Base-by-base conservation (phyloP, 2,888 invertebrate species). In the Apamea anceps region DNA sequence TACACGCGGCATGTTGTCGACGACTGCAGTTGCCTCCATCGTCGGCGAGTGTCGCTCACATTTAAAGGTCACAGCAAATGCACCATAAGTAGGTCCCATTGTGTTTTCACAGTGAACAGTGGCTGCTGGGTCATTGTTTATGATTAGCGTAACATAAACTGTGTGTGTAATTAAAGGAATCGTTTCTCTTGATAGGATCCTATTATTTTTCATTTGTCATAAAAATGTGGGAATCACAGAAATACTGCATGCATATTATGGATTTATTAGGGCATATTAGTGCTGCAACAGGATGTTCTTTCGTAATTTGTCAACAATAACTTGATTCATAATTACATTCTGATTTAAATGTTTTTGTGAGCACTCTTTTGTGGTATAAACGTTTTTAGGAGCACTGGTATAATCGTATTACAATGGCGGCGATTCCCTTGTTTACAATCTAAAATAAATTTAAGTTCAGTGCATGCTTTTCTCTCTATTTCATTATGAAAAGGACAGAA, bases 11-110 rank as follows among this genome's bases (percentile, higher is more conserved):
- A 57, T 57, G 25, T 54, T 57, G 10, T 25, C 25, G 25, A 10
- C 25, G 25, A 1, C 57, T 57, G 57, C 25, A n/a, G 25, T 57
- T 57, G 57, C 25, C 25, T 57, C 57, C 5, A 12, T 60, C 12
- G 12, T 12, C 12, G 5, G 12, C 57, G 12, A 10, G 25, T 12
- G 12, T 57, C 25, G 10, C 57, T 57, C 57, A 5, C 3, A n/a
- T 60, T 60, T n/a, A 32, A 48, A 32, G 18, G 42, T 63, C 66
- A 67, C 48, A 68, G 21, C 21, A 42, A 77, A 63, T 72, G 37
- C 54, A 70, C 51, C 28, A 70, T 57, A 28, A 63, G n/a, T 67
- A 45, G 45, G n/a, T 28, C 12, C 37, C 45, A 77, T 73, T 85
- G 51, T 76, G 54, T 74, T 63, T 75, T 63, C 37, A 57, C 37